phyloP scores from a whole-genome alignment of 1,140 invertebrate species.

The Drosophila nigromelanica region DNA sequence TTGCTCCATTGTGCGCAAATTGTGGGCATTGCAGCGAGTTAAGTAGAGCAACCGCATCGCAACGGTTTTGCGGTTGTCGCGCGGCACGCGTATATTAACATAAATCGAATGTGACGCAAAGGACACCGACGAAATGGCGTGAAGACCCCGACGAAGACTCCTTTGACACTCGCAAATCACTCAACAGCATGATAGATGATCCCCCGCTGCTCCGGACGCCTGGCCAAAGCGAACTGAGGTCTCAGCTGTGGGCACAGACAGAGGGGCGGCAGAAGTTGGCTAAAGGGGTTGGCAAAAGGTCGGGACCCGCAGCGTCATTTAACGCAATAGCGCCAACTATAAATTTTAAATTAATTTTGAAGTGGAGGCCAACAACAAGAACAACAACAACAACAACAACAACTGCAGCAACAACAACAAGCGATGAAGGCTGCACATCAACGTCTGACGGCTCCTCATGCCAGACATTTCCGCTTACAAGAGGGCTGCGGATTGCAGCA shows the following conservation, averaged over 20 bases:
- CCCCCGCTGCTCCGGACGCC: background rate
- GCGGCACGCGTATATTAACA: conserved; percentile 62
- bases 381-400: background rate
- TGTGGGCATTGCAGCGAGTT: conserved; percentile 27
- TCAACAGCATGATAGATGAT: conserved; percentile 74
- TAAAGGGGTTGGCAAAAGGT: conserved; percentile 8
- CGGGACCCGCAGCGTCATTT: conserved; percentile 63
- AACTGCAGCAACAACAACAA: conserved; percentile 13
- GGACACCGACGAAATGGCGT: conserved; percentile 25
- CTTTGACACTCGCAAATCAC: conserved; percentile 79
- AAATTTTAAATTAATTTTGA: conserved; percentile 82
- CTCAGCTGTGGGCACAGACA: background rate
- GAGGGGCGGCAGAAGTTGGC: background rate
- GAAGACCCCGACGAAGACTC: conserved; percentile 31
- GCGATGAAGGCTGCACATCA: conserved; percentile 58
- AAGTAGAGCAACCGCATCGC: conserved; percentile 46
- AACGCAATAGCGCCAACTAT: conserved; percentile 79
- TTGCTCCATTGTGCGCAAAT: conserved; percentile 19
- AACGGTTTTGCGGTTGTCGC: conserved; percentile 43
- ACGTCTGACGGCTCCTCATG: conserved; percentile 19
- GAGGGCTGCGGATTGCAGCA: no score
- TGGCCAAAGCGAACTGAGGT: no score
- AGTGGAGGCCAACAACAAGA: conserved; percentile 47
- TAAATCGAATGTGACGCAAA: conserved; percentile 66
- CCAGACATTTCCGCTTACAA: conserved; percentile 28